Evolutionary conservation across 2,797 vertebrate genomes (phyloP).

Genomic region (Lacerta viridis): DNA sequence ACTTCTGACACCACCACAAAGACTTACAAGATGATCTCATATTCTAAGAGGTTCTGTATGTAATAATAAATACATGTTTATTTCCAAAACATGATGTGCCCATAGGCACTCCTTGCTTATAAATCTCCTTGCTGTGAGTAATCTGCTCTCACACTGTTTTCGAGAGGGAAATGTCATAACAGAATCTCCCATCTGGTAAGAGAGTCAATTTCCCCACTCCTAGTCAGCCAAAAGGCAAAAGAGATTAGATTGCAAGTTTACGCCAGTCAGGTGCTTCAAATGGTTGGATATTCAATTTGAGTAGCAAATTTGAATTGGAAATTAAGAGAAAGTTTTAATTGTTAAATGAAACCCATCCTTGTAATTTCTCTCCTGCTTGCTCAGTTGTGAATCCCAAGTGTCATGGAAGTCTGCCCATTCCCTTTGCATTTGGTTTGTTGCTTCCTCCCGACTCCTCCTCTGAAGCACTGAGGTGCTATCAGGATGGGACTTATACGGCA

Average conservation of each 20-base stretch:
- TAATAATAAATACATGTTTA: conserved; percentile 42
- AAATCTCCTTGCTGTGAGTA: conserved; percentile 23
- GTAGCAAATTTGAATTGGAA: not conserved
- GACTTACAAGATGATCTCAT: conserved; percentile 33
- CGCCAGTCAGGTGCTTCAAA: not conserved
- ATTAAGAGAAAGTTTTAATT: not conserved
- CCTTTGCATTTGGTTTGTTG: not conserved
- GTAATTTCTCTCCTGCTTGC: not conserved
- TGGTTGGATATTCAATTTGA: not conserved
- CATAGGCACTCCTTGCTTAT: conserved; percentile 29
- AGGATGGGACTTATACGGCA: too few relatives aligned
- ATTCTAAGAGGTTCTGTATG: conserved; percentile 4
- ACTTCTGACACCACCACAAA: conserved; percentile 21
- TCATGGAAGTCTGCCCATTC: not conserved
- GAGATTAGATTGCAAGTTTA: conserved; percentile 4
- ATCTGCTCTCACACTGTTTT: conserved; percentile 22
- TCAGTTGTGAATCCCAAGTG: not conserved
- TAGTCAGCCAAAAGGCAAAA: not conserved
- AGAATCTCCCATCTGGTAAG: conserved; percentile 9
- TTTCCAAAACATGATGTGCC: conserved; percentile 20
- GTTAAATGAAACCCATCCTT: not conserved
- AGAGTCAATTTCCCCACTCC: not conserved
- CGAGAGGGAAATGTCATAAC: not conserved
- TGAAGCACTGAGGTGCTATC: too few relatives aligned
- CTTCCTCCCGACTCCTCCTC: not conserved